A percentile compares a stretch with the other conserved stretches of the same genome.
phyloP scores from a whole-genome alignment of 2,888 invertebrate genomes.

The Zhuqinia jingwanae region DNA sequence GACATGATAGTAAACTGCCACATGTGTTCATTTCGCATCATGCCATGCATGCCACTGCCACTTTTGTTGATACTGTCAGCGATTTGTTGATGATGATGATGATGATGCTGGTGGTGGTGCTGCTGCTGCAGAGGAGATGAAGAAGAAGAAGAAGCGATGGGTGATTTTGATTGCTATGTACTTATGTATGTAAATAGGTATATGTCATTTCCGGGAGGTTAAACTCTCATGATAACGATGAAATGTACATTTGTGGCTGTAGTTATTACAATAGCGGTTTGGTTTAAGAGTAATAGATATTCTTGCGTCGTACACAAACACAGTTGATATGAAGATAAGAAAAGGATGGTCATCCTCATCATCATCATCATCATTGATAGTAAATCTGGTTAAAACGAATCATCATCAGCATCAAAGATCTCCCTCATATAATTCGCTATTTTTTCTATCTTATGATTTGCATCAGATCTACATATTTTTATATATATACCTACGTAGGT shows the following conservation, averaged over 20 bases:
- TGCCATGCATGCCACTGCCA: constrained; percentile 19
- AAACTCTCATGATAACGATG: constrained; percentile 26
- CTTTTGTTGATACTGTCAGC: constrained; percentile 4
- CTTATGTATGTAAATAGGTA: constrained; percentile 55
- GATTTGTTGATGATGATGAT: neutral
- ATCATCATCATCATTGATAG: constrained; percentile 32
- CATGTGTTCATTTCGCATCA: constrained; percentile 32
- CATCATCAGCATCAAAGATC: constrained; percentile 1
- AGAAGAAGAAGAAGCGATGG: neutral
- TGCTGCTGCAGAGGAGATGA: neutral
- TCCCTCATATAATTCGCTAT: neutral
- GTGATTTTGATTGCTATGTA: constrained; percentile 3
- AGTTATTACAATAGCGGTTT: constrained; percentile 7
- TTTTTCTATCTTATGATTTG: constrained; percentile 45
- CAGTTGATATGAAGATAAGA: constrained; percentile 32
- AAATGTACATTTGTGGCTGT: constrained; percentile 11
- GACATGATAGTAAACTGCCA: neutral
- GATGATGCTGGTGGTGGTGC: neutral
- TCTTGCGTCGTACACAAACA: constrained; percentile 3
- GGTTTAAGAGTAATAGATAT: constrained; percentile 50
- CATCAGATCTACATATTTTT: constrained; percentile 36
- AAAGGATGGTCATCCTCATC: constrained; percentile 23
- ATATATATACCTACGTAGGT: too few species aligned
- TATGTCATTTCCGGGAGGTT: constrained; percentile 69
- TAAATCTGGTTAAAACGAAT: constrained; percentile 60